Evolutionary conservation across 1,140 invertebrate species (phyloP), one percentile per base, ranked within the genome.

Genomic region (Campodea augens): DNA sequence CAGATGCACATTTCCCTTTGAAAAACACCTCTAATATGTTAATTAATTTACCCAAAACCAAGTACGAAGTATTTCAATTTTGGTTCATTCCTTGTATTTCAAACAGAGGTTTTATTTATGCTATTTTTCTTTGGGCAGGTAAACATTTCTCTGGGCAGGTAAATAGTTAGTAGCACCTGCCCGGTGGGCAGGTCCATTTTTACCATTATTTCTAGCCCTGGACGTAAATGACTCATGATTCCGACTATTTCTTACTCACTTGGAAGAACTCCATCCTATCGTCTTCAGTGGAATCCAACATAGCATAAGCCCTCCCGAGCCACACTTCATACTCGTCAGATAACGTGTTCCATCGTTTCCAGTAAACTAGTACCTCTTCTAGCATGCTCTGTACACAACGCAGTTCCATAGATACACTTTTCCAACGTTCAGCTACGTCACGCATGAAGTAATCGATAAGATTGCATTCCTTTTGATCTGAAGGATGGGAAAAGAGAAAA

Each of bases 371-470:
- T 0, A 89, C 79, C 63, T 92, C 84, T 61, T 91, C 84, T 1
- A 92, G 61, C 58, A 87, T 87, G 51, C 79, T 86, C 57, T 88
- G 78, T 4, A 86, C 79, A 58, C 83, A 90, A 49, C 84, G 75
- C 2, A 97, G 69, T 55, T 92, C 86, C 62, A 83, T 85, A 2
- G 87, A 85, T 1, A 92, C 75, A 52, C 75, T 76, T 57, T 84
- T 84, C 89, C 90, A 95, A 41, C 81, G 74, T 43, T 86, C 83
- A 21, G 76, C 77, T 15, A 81, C 81, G 36, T 93, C 84, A 49
- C 74, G 71, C 64, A 93, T 74, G 57, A 92, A 92, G 44, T 74
- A 70, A 56, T 88, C 84, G 46, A 90, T 78, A 43, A 77, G 74
- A 24, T 71, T 61, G 38, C 71, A 69, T 63, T 92, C 86, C 52